These are phyloP conservation scores for Corythaeola cristata DNA, from an alignment of 2,113 vertebrate species.

Conservation along the genomic window DNA sequence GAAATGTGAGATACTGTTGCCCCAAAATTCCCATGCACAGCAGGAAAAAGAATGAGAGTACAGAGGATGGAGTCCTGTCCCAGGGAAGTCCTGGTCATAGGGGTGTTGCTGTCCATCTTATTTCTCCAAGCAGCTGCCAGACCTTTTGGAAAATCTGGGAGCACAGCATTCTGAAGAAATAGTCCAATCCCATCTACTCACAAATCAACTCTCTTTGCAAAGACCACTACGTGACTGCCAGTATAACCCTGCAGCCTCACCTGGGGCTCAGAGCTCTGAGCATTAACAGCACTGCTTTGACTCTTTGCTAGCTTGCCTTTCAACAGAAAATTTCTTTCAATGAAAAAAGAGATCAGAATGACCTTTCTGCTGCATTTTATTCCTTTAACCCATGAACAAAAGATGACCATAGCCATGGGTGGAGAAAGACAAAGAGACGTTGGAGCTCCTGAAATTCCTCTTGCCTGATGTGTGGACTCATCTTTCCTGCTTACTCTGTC, in stretches of 20 bases:
- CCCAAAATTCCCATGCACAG: neutral
- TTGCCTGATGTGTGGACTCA: neutral
- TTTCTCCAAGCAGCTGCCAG: neutral
- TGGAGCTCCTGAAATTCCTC: neutral
- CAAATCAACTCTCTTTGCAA: neutral
- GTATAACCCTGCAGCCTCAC: neutral
- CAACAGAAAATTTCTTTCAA: neutral
- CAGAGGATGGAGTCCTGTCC: neutral
- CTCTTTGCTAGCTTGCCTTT: neutral
- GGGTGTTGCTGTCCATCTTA: neutral
- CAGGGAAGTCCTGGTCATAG: neutral
- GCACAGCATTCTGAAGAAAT: neutral
- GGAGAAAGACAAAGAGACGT: neutral
- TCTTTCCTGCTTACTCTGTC: neutral
- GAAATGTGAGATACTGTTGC: neutral
- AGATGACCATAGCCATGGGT: neutral
- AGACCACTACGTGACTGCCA: accelerated
- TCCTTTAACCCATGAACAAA: neutral
- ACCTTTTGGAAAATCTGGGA: neutral
- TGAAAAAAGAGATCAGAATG: neutral
- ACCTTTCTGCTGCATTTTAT: neutral
- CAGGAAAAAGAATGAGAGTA: neutral
- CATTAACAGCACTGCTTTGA: neutral
- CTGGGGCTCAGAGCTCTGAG: neutral
- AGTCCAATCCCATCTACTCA: neutral